Base-by-base conservation (phyloP, 2,113 vertebrate genomes). In the Xyrauchen texanus region DNA sequence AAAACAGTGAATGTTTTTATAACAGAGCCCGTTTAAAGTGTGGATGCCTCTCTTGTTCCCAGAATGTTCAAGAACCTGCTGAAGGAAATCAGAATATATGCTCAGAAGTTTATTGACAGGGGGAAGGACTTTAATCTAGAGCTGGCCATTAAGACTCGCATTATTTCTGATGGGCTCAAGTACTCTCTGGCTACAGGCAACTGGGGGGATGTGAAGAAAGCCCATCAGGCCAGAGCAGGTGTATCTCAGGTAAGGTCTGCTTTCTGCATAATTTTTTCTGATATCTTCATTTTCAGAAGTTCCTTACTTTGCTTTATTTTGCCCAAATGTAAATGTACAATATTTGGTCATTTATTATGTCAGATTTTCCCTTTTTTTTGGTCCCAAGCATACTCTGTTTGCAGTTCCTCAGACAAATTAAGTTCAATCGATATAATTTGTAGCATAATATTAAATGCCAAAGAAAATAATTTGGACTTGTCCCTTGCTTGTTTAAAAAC, bases 51-150 rank as follows among this genome's bases (percentile, higher is more conserved):
- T 73, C 5, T 55, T 49, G 86, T 85, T 63, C 65, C 65, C 91
- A 99, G 98, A 34, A 99, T 99, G 97, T 99, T 99, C 86, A 99
- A 99, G 90, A 99, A 99, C 88, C 93, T 99, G 85, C 91, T 99
- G 85, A 99, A 99, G 90, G 98, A 99, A 91, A 98, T 99, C 76
- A 89, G 98, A 67, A 98, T 99, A 80, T 99, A 99, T 15, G 97
- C 98, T 34, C 98, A 99, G 81, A 99, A 99, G 88, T 99, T 98
- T 85, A 99, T 99, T 76, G 98, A 99, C 89, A 79, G 95, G 86
- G 97, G 98, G 67, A 99, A 99, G 62, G 98, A 99, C 89, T 99
- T 99, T 87, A 99, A 99, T 79, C 92, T 99, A 90, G 98, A 99
- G 84, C 87, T 99, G 77, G 98, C 98, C 80, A 98, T 99, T 85